A percentile compares a stretch with the other conserved stretches of the same genome.
These are phyloP conservation scores for Nymphalis io DNA, from an alignment of 1,140 invertebrate species.

Conservation along the genomic window DNA sequence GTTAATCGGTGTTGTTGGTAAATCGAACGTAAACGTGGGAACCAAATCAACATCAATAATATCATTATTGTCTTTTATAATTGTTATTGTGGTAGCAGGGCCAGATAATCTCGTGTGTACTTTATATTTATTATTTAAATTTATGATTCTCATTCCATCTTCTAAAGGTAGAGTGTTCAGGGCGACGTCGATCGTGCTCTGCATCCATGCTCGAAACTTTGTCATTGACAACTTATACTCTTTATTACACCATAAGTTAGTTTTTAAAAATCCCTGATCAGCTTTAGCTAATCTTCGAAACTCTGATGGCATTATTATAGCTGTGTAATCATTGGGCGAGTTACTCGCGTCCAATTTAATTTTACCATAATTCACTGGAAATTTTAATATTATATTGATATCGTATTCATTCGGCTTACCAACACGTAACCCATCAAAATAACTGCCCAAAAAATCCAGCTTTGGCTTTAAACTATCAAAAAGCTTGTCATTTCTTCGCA, in stretches of 20 bases:
- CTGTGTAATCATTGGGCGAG: slow-evolving; percentile 41
- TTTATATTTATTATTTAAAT: slow-evolving; percentile 40
- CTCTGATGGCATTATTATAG: slow-evolving; percentile 52
- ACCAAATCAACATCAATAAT: slow-evolving; percentile 56
- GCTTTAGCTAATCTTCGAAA: slow-evolving; percentile 50
- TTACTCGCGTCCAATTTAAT: slow-evolving; percentile 46
- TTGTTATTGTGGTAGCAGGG: slow-evolving; percentile 52
- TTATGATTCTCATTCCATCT: slow-evolving; percentile 42
- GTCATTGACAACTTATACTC: slow-evolving; percentile 42
- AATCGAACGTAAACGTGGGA: slow-evolving; percentile 48
- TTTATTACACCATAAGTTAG: slow-evolving; percentile 52
- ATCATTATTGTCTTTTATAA: slow-evolving; percentile 40
- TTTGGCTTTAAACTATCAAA: slow-evolving; percentile 53
- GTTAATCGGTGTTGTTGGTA: slow-evolving; percentile 44
- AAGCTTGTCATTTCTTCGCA: slow-evolving; percentile 43
- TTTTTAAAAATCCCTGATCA: slow-evolving; percentile 47
- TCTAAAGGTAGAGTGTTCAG: slow-evolving; percentile 40
- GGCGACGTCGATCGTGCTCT: slow-evolving; percentile 49
- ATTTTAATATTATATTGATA: slow-evolving; percentile 51
- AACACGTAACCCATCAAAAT: slow-evolving; percentile 54
- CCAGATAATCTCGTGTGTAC: slow-evolving; percentile 49
- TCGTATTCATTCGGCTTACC: slow-evolving; percentile 55
- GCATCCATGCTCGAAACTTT: slow-evolving; percentile 55
- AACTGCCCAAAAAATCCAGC: slow-evolving; percentile 55
- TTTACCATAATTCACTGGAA: slow-evolving; percentile 50